Base-by-base conservation (phyloP, 2,888 invertebrate species). In the Ophraella communa region DNA sequence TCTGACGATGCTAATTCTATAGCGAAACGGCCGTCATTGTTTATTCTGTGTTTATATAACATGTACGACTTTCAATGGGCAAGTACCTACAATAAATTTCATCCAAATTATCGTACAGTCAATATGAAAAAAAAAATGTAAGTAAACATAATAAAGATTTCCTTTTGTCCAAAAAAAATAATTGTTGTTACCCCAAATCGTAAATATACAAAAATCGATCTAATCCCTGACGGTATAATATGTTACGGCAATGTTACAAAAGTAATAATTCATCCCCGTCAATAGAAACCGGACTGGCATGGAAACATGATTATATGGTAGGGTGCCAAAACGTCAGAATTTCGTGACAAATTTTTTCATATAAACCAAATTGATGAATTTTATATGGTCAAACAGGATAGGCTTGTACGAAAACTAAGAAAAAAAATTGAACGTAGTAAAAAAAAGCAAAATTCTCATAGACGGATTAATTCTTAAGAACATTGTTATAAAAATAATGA, bases 281-380 rank as follows among this genome's bases (percentile, higher is more conserved):
- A 57, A 57, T 47, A 24, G 30, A 57, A 47, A 23, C 21, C 45
- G 20, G 45, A 33, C n/a, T 33, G n/a, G 57, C 18, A 33, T 33
- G 21, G 30, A 47, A 57, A 57, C 27, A 33, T 47, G 47, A 57
- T 47, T 57, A 47, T 33, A 57, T 47, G 47, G 57, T 57, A 47
- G 64, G 64, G 55, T 60, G 59, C 55, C 55, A 51, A 52, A 35
- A 35, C 35, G 47, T 60, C 59, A 55, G 3, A 44, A 35, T 64
- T 60, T 51, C 55, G 59, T 60, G 60, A 64, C 60, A 64, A 49
- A 60, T 60, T 64, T n/a, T 59, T 54, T 20, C 20, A 60, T 51
- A 59, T 55, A 60, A 51, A 51, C 59, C 39, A 51, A 59, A 49
- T 49, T 49, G 45, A 35, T 35, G 45, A 23, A 47, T 49, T 30